A percentile compares a stretch with the other conserved stretches of the same genome.
phyloP scores from a whole-genome alignment of 2,113 vertebrate species.

The Pachypanchax playfairii region DNA sequence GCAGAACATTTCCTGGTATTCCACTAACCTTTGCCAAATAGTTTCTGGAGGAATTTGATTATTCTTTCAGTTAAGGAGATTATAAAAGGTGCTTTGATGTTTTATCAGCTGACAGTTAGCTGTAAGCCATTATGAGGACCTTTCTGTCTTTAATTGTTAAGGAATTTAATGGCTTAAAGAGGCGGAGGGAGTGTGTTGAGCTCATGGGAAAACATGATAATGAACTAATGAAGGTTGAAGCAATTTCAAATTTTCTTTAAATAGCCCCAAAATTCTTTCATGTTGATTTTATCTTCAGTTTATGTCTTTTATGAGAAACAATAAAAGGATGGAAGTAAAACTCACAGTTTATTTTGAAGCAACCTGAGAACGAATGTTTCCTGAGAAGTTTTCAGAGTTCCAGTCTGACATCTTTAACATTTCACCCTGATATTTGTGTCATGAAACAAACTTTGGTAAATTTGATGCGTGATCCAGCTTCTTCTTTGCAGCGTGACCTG shows the following conservation, averaged over 20 bases:
- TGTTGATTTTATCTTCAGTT: background rate
- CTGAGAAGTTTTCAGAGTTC: too few species aligned
- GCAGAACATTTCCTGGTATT: conserved; percentile 38
- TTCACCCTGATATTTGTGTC: background rate
- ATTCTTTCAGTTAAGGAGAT: conserved; percentile 54
- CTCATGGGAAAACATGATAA: conserved; percentile 39
- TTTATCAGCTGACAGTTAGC: conserved; percentile 71
- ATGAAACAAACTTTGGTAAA: background rate
- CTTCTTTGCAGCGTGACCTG: background rate
- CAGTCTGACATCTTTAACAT: too few species aligned
- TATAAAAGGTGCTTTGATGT: conserved; percentile 61
- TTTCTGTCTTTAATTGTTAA: conserved; percentile 54
- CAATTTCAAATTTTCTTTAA: too few species aligned
- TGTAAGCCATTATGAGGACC: conserved; percentile 58
- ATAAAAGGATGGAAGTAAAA: background rate
- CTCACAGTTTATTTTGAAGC: too few species aligned
- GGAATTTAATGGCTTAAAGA: conserved; percentile 31
- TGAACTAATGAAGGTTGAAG: too few species aligned
- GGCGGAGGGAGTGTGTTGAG: conserved; percentile 1
- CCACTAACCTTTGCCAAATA: conserved; percentile 51
- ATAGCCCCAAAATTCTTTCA: too few species aligned
- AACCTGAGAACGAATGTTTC: too few species aligned
- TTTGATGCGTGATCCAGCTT: background rate
- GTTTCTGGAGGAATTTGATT: conserved; percentile 44
- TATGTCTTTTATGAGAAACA: conserved; percentile 12